phyloP scores from a whole-genome alignment of 2,113 vertebrate genomes.

The Thoracochromis brauschi region DNA sequence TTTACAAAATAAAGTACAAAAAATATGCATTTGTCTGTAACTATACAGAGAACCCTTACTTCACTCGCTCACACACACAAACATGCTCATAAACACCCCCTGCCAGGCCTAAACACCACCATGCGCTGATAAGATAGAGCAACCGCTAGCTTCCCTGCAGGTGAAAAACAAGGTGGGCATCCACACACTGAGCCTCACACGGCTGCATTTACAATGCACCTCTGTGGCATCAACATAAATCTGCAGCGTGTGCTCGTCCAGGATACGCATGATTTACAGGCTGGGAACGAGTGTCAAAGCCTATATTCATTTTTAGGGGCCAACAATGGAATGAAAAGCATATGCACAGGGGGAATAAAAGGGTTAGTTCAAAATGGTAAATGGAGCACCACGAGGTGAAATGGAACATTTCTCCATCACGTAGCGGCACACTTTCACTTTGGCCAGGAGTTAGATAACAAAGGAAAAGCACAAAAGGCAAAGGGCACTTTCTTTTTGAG shows the following conservation, averaged over 20 bases:
- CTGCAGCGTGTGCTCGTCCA: neutral
- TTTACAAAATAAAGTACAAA: neutral
- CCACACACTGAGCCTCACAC: neutral
- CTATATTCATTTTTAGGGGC: slow-evolving; percentile 12
- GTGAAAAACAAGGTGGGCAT: slow-evolving; percentile 33
- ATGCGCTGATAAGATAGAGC: slow-evolving; percentile 42
- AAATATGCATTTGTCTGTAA: neutral
- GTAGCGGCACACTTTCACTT: slow-evolving; percentile 7
- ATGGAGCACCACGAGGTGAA: slow-evolving; percentile 26
- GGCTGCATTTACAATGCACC: slow-evolving; percentile 33
- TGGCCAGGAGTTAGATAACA: neutral
- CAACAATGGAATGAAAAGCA: slow-evolving; percentile 14
- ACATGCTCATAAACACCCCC: neutral
- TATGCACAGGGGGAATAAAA: neutral
- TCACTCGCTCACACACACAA: neutral
- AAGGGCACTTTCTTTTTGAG: neutral
- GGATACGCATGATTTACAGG: slow-evolving; percentile 36
- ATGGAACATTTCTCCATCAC: neutral
- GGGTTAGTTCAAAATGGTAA: slow-evolving; percentile 14
- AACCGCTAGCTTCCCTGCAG: slow-evolving; percentile 27
- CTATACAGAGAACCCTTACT: neutral
- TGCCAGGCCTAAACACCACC: slow-evolving; percentile 17
- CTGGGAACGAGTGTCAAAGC: neutral
- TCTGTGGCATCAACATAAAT: slow-evolving; percentile 38
- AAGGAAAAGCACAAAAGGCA: neutral